A percentile compares a stretch with the other conserved stretches of the same genome.
phyloP scores from a whole-genome alignment of 1,140 invertebrate genomes.

The Scylla paramamosain region DNA sequence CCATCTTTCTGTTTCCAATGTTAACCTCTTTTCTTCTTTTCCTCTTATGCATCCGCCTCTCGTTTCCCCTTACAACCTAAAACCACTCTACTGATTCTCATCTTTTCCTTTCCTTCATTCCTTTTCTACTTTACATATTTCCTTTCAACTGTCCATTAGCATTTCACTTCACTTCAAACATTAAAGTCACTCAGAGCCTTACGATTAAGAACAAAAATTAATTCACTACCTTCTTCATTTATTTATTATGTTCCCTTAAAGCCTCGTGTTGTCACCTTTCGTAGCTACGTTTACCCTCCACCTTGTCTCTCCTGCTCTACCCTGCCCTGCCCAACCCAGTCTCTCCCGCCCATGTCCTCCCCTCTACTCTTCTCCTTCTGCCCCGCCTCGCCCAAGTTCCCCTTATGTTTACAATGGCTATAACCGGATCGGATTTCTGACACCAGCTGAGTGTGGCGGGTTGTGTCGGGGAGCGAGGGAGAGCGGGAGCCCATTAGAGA shows the following conservation, averaged over 20 bases:
- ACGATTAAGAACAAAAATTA: background rate
- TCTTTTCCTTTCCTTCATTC: background rate
- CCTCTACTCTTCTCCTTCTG: background rate
- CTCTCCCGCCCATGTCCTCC: background rate
- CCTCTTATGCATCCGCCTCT: background rate
- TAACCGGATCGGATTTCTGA: constrained; percentile 21
- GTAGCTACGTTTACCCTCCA: background rate
- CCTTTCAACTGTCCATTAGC: no score
- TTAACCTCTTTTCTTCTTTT: no score
- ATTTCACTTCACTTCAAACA: background rate
- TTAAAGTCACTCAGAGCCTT: background rate
- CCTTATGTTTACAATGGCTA: constrained; percentile 22
- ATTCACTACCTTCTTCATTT: background rate
- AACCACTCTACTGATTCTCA: background rate
- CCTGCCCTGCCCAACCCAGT: background rate
- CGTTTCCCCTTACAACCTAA: background rate
- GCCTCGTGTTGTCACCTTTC: background rate
- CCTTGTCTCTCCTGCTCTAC: background rate
- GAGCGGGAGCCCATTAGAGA: background rate
- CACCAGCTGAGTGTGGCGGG: constrained; percentile 7
- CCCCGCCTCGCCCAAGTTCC: background rate
- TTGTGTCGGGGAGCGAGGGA: background rate
- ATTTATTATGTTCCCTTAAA: background rate
- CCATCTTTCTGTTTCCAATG: no score
- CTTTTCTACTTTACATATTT: background rate